phyloP scores from a whole-genome alignment of 1,140 invertebrate species.

The Caenorhabditis briggsae region DNA sequence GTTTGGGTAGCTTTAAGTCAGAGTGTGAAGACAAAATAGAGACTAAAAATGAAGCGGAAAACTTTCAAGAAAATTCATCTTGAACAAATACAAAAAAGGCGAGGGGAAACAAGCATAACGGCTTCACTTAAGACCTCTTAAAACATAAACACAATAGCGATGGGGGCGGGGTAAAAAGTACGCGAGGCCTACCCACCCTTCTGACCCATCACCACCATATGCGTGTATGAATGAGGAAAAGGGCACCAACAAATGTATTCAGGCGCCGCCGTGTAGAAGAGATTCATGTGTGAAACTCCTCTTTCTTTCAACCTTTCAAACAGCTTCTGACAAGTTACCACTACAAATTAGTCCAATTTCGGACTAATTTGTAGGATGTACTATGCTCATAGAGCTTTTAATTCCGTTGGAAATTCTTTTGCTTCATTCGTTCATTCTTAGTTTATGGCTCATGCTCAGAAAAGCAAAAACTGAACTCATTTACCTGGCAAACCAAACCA shows the following conservation, averaged over 20 bases:
- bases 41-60: constrained; percentile 3
- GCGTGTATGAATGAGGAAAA: constrained; percentile 37
- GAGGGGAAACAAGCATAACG: constrained; percentile 39
- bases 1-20: too few species aligned
- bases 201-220: constrained; percentile 48
- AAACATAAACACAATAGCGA: constrained; percentile 48
- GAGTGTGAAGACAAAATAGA: too few species aligned
- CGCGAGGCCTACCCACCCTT: background rate
- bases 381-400: background rate
- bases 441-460: background rate
- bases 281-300: constrained; percentile 21
- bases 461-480: background rate
- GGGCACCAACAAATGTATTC: constrained; percentile 53
- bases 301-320: constrained; percentile 14
- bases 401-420: background rate
- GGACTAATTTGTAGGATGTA: background rate
- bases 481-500: background rate
- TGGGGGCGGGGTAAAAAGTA: background rate
- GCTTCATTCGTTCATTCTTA: background rate
- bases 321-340: too few species aligned
- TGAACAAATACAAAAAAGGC: background rate
- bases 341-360: background rate
- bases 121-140: constrained; percentile 54
- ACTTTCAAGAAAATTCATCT: background rate
- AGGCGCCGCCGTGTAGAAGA: constrained; percentile 52